Evolutionary conservation across 2,888 invertebrate genomes (phyloP), one percentile per base, ranked within the genome.

Genomic region (Crioceris asparagi): DNA sequence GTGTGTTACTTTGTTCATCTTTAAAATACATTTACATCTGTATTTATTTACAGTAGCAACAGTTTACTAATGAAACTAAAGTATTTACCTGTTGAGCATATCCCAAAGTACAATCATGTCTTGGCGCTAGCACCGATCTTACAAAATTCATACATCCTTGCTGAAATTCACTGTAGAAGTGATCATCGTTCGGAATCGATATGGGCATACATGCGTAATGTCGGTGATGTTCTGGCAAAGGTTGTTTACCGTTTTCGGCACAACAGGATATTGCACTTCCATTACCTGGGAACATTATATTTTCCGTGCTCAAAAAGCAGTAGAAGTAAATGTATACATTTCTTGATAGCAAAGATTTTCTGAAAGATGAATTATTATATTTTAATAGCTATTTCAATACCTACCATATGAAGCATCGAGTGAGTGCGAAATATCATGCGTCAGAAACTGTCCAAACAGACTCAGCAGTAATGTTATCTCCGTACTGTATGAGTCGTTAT

Each of bases 391-490:
- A n/a, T n/a, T n/a, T n/a, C n/a, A n/a, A n/a, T n/a, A n/a, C n/a
- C n/a, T n/a, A n/a, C n/a, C n/a, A n/a, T n/a, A n/a, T n/a, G n/a
- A n/a, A n/a, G n/a, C n/a, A n/a, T n/a, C n/a, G n/a, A n/a, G n/a
- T n/a, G n/a, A n/a, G 37, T 83, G 75, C 1, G 79, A 74, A 14
- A 83, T 59, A 45, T 88, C 88, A 43, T 87, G 83, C 0, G 80
- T 74, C 7, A 87, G 58, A 51, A 86, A 83, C 56, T 87, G 84
- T 0, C 83, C 80, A 62, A 83, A 86, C 59, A 84, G 82, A 79
- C 82, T 82, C 37, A 83, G 65, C 53, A 84, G 66, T 30, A 83
- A 61, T 34, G 81, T 83, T 51, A 71, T 71, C 0, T 71, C 69
- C 1, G 59, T 48, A 57, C 83, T 81, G 10, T 74, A 75, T 30